Evolutionary conservation across 2,113 vertebrate genomes (phyloP), one percentile per base, ranked within the genome.

Genomic region (Trematocara stigmaticum): DNA sequence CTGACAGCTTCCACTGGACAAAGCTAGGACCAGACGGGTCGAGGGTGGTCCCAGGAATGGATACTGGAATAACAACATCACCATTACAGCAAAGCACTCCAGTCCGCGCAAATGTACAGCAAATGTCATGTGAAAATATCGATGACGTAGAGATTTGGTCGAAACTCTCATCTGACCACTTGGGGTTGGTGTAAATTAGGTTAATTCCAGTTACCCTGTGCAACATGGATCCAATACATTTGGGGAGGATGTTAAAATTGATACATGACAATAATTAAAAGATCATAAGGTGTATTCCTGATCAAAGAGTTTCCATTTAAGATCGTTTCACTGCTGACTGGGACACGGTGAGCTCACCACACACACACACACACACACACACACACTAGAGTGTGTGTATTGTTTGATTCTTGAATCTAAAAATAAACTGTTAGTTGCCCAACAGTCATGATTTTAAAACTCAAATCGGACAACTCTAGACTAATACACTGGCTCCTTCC

Each of bases 31-130:
- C 96, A 99, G 96, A 79, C 98, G 97, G 64, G 98, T 97, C 84
- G 97, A 95, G 86, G 98, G 97, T 26, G 99, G 98, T 40, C 99
- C 98, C 89, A 99, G 96, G 93, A 99, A 97, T 40, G 98, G 98
- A 94, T 97, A 99, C 97, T 99, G 93, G 23, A 94, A 93, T 87
- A 88, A 56, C 84, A 81, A 79, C 3, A n/a, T 26, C 64, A 80
- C 16, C 1, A 53, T 74, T 10, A 87, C 49, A 64, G 6, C 12
- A 47, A 31, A 69, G 35, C 61, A 4, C 16, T 79, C 12, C 52
- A 23, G 12, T 79, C n/a, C 4, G 1, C 0, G 4, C 15, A 47
- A 74, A 71, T 74, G 8, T 23, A 23, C 66, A 74, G 20, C 23
- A 74, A 47, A 74, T 2, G 6, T 18, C 40, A 74, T 47, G 66